Conservation (phyloP, 2,888 invertebrate genomes). For the Xestia xanthographa region DNA sequence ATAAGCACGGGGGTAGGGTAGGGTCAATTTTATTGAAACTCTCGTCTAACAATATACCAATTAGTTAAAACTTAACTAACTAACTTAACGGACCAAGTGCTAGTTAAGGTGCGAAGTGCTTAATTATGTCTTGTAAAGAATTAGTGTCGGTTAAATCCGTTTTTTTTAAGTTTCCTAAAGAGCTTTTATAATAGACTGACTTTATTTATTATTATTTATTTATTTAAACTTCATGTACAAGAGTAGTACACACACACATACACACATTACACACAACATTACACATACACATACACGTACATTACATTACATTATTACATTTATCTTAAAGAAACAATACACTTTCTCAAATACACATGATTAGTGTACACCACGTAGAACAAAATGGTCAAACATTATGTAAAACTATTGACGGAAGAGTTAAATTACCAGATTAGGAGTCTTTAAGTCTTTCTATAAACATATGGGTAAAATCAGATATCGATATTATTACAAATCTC, state of each 20-base stretch:
- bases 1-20: conserved; percentile 31
- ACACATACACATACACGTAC: too few relatives aligned
- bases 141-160: neutral
- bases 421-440: too few relatives aligned
- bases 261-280: too few relatives aligned
- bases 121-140: conserved; percentile 15
- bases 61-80: conserved; percentile 40
- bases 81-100: conserved; percentile 34
- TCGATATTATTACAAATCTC: neutral
- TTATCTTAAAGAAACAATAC: neutral
- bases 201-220: too few relatives aligned
- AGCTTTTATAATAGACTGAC: neutral
- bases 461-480: neutral
- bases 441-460: too few relatives aligned
- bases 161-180: neutral
- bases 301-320: too few relatives aligned
- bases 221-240: too few relatives aligned
- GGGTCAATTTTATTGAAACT: conserved; percentile 48
- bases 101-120: conserved; percentile 19
- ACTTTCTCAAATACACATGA: neutral
- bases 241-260: too few relatives aligned
- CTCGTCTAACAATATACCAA: conserved; percentile 42
- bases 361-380: neutral
- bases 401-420: neutral
- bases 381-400: neutral